These are phyloP conservation scores for Telenomus remus DNA, from an alignment of 1,140 invertebrate genomes.

Conservation along the genomic window DNA sequence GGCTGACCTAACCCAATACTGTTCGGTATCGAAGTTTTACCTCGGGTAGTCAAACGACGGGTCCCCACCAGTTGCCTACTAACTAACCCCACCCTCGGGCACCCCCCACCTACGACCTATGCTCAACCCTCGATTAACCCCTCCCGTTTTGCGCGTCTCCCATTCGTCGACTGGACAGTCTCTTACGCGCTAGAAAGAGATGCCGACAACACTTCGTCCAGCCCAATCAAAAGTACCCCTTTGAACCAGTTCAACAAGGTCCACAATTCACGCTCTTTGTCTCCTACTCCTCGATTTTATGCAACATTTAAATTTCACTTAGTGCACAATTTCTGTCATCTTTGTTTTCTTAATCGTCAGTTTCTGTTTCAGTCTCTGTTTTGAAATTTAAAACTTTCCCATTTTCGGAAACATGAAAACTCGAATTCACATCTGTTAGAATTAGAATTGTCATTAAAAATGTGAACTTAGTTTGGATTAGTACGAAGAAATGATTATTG, in stretches of 20 bases:
- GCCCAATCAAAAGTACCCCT: constrained; percentile 15
- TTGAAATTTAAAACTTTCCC: too few relatives aligned
- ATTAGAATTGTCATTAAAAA: too few relatives aligned
- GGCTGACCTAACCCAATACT: constrained; percentile 75
- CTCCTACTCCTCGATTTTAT: constrained; percentile 9
- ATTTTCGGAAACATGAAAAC: too few relatives aligned
- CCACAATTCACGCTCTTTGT: constrained; percentile 1
- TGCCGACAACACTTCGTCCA: neutral
- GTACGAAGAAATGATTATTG: too few relatives aligned
- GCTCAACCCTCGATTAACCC: constrained; percentile 41
- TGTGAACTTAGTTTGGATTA: too few relatives aligned
- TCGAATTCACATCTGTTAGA: too few relatives aligned
- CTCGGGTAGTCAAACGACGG: constrained; percentile 60
- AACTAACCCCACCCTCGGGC: constrained; percentile 42
- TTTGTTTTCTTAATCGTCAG: too few relatives aligned
- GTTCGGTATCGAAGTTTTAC: constrained; percentile 50
- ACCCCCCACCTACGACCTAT: constrained; percentile 26
- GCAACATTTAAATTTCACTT: too few relatives aligned
- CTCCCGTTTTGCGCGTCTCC: constrained; percentile 21
- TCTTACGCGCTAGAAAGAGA: constrained; percentile 21
- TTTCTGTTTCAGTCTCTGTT: too few relatives aligned
- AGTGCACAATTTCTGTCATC: too few relatives aligned
- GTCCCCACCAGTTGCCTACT: constrained; percentile 7
- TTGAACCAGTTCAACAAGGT: constrained; percentile 10
- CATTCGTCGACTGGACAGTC: constrained; percentile 52